Percentiles rank a stretch among this genome's conserved stretches.
These are phyloP conservation scores for Brachylomia viminalis DNA, from an alignment of 2,888 invertebrate species.

Conservation along the genomic window DNA sequence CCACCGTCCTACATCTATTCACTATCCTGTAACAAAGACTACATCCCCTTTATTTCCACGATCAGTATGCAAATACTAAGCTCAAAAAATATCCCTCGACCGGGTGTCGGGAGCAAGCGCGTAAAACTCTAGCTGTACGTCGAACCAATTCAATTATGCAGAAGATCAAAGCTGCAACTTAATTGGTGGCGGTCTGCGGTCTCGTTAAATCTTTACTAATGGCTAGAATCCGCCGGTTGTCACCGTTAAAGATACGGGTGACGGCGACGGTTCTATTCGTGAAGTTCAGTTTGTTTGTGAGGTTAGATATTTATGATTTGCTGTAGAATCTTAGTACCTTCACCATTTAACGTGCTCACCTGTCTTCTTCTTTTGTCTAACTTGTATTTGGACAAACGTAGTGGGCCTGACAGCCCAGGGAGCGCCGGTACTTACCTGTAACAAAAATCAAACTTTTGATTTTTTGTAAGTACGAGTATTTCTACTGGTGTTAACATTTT, in stretches of 20 bases:
- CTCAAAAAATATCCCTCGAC: conserved; percentile 37
- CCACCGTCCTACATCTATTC: too few species aligned
- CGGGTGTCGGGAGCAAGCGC: conserved; percentile 19
- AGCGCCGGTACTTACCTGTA: too few species aligned
- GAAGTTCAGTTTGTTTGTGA: neutral
- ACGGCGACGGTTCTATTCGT: conserved; percentile 18
- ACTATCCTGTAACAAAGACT: too few species aligned
- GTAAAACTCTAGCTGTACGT: conserved; percentile 35
- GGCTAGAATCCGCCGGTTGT: conserved; percentile 54
- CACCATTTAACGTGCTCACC: too few species aligned
- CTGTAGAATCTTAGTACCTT: neutral
- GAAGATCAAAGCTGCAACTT: conserved; percentile 69
- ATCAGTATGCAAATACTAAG: conserved; percentile 22
- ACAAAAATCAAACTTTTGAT: too few species aligned
- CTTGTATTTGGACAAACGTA: too few species aligned
- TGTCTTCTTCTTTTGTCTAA: too few species aligned
- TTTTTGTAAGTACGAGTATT: too few species aligned
- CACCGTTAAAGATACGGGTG: conserved; percentile 55
- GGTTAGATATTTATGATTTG: neutral
- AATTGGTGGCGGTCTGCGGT: conserved; percentile 71
- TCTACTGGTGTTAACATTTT: too few species aligned
- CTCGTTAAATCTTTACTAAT: conserved; percentile 71
- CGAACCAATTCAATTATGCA: conserved; percentile 71
- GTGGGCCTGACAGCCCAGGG: too few species aligned
- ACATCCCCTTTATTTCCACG: neutral